Evolutionary conservation across 2,888 invertebrate species (phyloP).

Genomic region (Helicoverpa assulta): DNA sequence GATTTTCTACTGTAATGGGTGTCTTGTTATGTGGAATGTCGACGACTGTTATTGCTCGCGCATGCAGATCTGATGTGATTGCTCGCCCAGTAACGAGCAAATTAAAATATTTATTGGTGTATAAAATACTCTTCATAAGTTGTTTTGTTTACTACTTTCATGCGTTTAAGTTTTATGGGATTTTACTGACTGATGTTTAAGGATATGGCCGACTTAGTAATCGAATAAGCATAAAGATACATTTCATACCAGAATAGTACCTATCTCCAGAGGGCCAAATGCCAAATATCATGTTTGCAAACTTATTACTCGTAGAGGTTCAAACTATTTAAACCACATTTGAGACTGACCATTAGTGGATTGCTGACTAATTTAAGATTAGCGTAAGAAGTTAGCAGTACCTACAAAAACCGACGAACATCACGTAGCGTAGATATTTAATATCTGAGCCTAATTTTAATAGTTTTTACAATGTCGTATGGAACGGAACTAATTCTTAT

Average conservation of each 20-base stretch:
- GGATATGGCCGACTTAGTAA: slow-evolving; percentile 16
- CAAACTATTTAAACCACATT: not conserved
- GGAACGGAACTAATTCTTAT: slow-evolving; percentile 69
- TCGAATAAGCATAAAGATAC: slow-evolving; percentile 6
- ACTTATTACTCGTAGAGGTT: slow-evolving; percentile 4
- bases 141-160: slow-evolving; percentile 46
- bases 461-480: slow-evolving; percentile 66
- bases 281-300: slow-evolving; percentile 3
- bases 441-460: slow-evolving; percentile 59
- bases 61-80: slow-evolving; percentile 71
- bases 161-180: slow-evolving; percentile 29
- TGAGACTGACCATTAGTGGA: not conserved
- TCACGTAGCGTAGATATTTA: slow-evolving; percentile 51
- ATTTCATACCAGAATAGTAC: slow-evolving; percentile 22
- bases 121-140: slow-evolving; percentile 60
- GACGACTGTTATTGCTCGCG: slow-evolving; percentile 67
- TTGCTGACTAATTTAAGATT: slow-evolving; percentile 20
- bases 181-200: slow-evolving; percentile 35
- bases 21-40: slow-evolving; percentile 69
- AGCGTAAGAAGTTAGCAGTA: slow-evolving; percentile 20
- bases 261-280: slow-evolving; percentile 2
- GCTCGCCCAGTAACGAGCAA: slow-evolving; percentile 67
- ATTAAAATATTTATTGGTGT: slow-evolving; percentile 71
- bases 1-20: slow-evolving; percentile 65
- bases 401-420: slow-evolving; percentile 39